A percentile compares a stretch with the other conserved stretches of the same genome.
These are phyloP conservation scores for Erebia palarica DNA, from an alignment of 2,888 invertebrate species.

Conservation along the genomic window DNA sequence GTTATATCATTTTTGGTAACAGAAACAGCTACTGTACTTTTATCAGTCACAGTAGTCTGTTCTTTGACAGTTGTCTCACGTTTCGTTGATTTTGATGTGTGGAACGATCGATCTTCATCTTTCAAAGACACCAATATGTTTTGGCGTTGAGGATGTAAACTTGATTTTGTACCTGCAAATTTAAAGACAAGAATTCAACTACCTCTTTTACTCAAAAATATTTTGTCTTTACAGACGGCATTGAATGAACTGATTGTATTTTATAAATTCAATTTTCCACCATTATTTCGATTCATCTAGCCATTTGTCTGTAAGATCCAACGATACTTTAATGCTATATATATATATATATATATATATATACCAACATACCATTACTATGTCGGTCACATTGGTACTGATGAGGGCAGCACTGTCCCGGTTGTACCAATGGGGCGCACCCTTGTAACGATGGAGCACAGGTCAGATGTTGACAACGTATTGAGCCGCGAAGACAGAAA, in stretches of 20 bases:
- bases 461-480: conserved; percentile 88
- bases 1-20: conserved; percentile 51
- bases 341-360: not conserved
- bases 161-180: conserved; percentile 39
- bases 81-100: conserved; percentile 51
- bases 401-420: conserved; percentile 92
- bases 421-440: conserved; percentile 88
- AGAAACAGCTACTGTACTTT: conserved; percentile 48
- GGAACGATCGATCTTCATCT: conserved; percentile 60
- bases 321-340: not conserved
- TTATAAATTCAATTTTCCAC: too few species aligned
- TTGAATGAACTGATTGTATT: too few species aligned
- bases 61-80: conserved; percentile 56
- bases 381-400: conserved; percentile 88
- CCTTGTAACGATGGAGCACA: conserved; percentile 89
- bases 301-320: too few species aligned
- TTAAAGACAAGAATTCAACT: not conserved
- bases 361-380: conserved; percentile 32
- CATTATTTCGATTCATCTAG: too few species aligned
- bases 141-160: conserved; percentile 34
- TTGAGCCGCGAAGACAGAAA: conserved; percentile 88
- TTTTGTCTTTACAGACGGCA: too few species aligned
- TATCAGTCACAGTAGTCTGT: conserved; percentile 48
- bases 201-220: too few species aligned
- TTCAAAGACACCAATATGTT: conserved; percentile 52